Percentiles rank a stretch among this genome's conserved stretches.
Conservation (phyloP, 2,888 invertebrate species). For the Thera britannica region DNA sequence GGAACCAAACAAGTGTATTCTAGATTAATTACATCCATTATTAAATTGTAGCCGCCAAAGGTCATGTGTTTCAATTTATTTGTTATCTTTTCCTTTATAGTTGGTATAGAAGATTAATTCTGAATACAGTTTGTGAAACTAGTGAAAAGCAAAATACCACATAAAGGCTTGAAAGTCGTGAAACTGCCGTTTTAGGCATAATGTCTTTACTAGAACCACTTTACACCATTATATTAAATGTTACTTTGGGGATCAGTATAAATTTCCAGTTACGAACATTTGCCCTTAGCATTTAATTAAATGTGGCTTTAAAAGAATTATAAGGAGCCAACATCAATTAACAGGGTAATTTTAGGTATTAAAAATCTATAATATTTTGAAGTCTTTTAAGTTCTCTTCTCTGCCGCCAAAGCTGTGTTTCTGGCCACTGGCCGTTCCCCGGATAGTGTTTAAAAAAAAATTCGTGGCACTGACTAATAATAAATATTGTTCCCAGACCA, state of each 20-base stretch:
- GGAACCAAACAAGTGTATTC: too few relatives aligned
- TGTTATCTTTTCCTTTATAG: too few relatives aligned
- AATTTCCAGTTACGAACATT: conserved; percentile 28
- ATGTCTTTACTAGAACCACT: conserved; percentile 29
- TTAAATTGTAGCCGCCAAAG: too few relatives aligned
- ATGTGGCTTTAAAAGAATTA: conserved; percentile 3
- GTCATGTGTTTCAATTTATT: too few relatives aligned
- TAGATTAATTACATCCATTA: too few relatives aligned
- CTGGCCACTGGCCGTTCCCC: too few relatives aligned
- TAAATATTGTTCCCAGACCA: too few relatives aligned
- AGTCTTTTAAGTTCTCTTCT: too few relatives aligned
- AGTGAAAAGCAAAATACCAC: conserved; percentile 9
- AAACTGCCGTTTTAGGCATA: conserved; percentile 32
- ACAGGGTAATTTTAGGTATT: neutral
- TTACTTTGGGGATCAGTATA: conserved; percentile 32
- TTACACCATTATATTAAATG: conserved; percentile 30
- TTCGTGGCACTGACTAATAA: too few relatives aligned
- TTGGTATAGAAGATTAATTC: neutral
- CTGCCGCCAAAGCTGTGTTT: too few relatives aligned
- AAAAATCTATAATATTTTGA: neutral
- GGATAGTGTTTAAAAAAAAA: neutral
- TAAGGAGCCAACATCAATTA: neutral
- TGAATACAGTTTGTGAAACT: conserved; percentile 8
- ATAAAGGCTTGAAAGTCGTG: conserved; percentile 24
- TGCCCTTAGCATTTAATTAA: conserved; percentile 25